Base-by-base conservation (phyloP, 1,140 invertebrate species). In the Drosophila kohkoa region DNA sequence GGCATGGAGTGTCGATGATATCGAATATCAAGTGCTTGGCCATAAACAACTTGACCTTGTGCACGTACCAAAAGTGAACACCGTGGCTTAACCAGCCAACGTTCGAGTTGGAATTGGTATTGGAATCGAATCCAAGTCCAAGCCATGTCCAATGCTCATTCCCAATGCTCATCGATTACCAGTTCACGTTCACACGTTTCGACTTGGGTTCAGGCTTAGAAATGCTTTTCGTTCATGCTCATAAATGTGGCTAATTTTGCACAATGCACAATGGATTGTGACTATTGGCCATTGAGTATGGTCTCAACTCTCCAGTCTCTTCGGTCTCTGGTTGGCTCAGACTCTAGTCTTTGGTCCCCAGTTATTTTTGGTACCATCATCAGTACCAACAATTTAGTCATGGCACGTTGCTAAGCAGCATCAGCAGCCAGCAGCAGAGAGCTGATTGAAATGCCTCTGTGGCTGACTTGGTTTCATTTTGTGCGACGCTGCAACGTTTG, bases 31-130 rank as follows among this genome's bases (percentile, higher is more conserved):
- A 87, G 82, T 88, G 80, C 70, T 55, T 72, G 80, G 67, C 83
- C 83, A 88, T 88, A 88, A 88, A 88, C 83, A 88, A 88, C 83
- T 88, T 88, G 83, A 88, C 83, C 83, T 88, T 88, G 83, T 80
- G 83, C 83, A 88, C 83, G 83, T 88, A 87, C 45, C 75, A 45
- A 49, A 30, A 28, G 35, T 13, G 55, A 45, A 10, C 41, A 43
- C 41, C 32, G 13, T 5, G 59, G 65, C 32, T 57, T 57, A 20
- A 20, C 28, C 16, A 20, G 30, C 5, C 30, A 6, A 7, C 5
- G 30, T 7, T 7, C 30, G 30, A 32, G 30, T 32, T 32, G 30
- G 48, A 32, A 20, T 20, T 20, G 20, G 20, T 3, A n/a, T 30
- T 43, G 16, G 16, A 43, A 25, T 8, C 16, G 28, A 16, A 38